phyloP scores from a whole-genome alignment of 2,888 invertebrate genomes.

The Carcina quercana region DNA sequence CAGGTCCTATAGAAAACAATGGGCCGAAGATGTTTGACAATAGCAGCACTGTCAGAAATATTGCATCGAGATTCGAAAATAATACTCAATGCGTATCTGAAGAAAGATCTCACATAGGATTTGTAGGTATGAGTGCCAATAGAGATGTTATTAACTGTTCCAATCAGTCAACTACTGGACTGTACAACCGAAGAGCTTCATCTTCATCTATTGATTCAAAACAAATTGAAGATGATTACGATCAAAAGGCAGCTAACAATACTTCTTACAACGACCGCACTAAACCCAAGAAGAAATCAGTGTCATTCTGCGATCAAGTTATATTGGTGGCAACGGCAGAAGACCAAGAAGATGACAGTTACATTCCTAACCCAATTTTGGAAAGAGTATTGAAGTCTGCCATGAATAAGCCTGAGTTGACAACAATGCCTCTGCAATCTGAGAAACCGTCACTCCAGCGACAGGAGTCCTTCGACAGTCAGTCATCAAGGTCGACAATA shows the following conservation, averaged over 20 bases:
- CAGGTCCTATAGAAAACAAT: constrained; percentile 35
- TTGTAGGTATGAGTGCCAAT: constrained; percentile 54
- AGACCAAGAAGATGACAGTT: constrained; percentile 92
- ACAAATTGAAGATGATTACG: constrained; percentile 57
- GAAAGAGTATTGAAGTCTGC: constrained; percentile 90
- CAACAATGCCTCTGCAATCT: constrained; percentile 62
- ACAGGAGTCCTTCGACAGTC: constrained; percentile 68
- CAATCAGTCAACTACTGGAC: constrained; percentile 46
- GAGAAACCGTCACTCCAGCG: constrained; percentile 64
- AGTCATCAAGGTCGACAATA: constrained; percentile 67
- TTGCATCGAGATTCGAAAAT: constrained; percentile 87
- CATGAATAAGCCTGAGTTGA: constrained; percentile 81
- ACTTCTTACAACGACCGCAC: constrained; percentile 61
- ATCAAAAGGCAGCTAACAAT: constrained; percentile 47
- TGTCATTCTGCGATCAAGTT: constrained; percentile 96
- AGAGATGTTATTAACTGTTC: constrained; percentile 65
- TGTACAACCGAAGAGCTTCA: constrained; percentile 51
- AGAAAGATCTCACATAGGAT: constrained; percentile 57
- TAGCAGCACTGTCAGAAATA: constrained; percentile 80
- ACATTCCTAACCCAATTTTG: constrained; percentile 92
- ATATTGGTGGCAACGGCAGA: constrained; percentile 94
- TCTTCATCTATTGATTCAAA: constrained; percentile 60
- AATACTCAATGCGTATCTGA: constrained; percentile 39
- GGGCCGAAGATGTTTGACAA: constrained; percentile 26
- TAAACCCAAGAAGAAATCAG: constrained; percentile 91